phyloP scores from a whole-genome alignment of 2,113 vertebrate species.

The Otocyon megalotis region DNA sequence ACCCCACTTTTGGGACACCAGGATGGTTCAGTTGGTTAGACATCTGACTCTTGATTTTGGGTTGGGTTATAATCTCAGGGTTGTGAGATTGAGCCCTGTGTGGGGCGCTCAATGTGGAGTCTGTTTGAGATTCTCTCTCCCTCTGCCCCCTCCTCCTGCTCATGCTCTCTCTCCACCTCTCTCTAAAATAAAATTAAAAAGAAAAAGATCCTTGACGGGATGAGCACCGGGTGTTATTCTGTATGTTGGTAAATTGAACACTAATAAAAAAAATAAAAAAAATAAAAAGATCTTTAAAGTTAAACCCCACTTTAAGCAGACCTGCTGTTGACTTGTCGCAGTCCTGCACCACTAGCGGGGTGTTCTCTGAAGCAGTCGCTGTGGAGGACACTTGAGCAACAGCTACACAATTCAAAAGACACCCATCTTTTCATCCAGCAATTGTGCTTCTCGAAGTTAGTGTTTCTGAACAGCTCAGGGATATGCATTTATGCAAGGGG shows the following conservation, averaged over 20 bases:
- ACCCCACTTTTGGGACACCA: not conserved
- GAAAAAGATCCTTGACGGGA: too few species aligned
- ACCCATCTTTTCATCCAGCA: conserved; percentile 43
- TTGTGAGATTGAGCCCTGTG: not conserved
- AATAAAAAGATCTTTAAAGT: not conserved
- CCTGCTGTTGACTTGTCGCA: not conserved
- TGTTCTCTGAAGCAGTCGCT: not conserved
- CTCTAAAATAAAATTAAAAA: not conserved
- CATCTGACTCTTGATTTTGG: not conserved
- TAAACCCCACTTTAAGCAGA: conserved; percentile 24
- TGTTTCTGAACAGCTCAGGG: conserved; percentile 52
- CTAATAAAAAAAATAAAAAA: not conserved
- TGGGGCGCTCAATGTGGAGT: accelerated
- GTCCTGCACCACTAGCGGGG: accelerated
- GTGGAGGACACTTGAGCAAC: not conserved
- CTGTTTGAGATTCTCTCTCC: not conserved
- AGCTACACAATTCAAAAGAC: conserved; percentile 8
- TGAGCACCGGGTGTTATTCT: too few species aligned
- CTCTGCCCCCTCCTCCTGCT: not conserved
- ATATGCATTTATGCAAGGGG: conserved; percentile 52
- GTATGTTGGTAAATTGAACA: too few species aligned
- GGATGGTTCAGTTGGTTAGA: not conserved
- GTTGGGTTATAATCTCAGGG: not conserved
- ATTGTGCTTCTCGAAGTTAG: conserved; percentile 34
- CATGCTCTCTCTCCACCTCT: not conserved